Base-by-base conservation (phyloP, 2,888 invertebrate species). In the Apamea monoglypha region DNA sequence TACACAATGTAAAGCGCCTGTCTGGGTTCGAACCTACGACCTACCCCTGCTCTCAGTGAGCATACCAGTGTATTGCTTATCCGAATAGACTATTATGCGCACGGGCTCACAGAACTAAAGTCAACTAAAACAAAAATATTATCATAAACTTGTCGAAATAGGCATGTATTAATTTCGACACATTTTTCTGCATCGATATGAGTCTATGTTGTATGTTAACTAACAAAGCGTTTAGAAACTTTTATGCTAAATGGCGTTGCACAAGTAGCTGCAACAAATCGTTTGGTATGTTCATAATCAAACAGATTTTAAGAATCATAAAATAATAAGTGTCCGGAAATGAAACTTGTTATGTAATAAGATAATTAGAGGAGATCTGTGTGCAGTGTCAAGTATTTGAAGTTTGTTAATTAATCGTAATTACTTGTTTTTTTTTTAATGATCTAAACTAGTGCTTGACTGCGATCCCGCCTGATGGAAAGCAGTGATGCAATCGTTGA, bases 201-300 rank as follows among this genome's bases (percentile, higher is more conserved):
- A 59, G 29, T 47, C n/a, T 64, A 47, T 64, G 36, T 56, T 78
- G 66, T 50, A 36, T 29, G 56, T 78, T 59, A 71, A 78, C 47
- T 40, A 61, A 71, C 56, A 72, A 80, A 80, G 50, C 32, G 67
- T 80, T 80, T 53, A 53, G 80, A 80, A 67, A 80, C n/a, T 53
- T 56, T 40, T 67, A 40, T 44, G 44, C 44, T 61, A 68, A 73
- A 67, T 80, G 59, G 32, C 32, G 16, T 80, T 67, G 40, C 72
- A 32, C 40, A 80, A 59, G 21, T 32, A 21, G n/a, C 44, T 53
- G 10, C 25, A 53, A 71, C 50, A 32, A 63, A n/a, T 59, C 8
- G n/a, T 59, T 72, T 59, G 25, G 40, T 29, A n/a, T 72, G 25
- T 50, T 50, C 25, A 66, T 80, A 80, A 67, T 61, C 40, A 32